A percentile compares a stretch with the other conserved stretches of the same genome.
These are phyloP conservation scores for Palythoa caribaeorum DNA, from an alignment of 92 coral and sea anemone species.

Conservation along the genomic window DNA sequence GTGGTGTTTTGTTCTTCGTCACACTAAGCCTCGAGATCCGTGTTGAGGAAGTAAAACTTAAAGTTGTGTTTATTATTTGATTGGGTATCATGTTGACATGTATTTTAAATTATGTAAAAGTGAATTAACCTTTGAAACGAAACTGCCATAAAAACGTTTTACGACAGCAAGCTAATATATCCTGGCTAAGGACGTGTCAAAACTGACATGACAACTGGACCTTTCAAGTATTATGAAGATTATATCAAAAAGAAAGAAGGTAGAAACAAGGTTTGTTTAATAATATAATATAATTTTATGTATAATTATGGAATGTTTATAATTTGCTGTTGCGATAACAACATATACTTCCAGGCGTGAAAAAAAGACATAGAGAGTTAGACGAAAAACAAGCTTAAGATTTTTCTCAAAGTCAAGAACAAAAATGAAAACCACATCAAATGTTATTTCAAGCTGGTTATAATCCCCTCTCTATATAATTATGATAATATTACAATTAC, in stretches of 20 bases:
- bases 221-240: constrained; percentile 82
- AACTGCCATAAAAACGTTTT: not conserved
- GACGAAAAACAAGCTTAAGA: too few species aligned
- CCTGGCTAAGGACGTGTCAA: not conserved
- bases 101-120: not conserved
- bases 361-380: too few species aligned
- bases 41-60: not conserved
- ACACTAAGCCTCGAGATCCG: too few species aligned
- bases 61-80: not conserved
- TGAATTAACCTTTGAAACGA: not conserved
- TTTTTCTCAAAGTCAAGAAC: too few species aligned
- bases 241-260: constrained; percentile 88
- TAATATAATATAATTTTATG: not conserved
- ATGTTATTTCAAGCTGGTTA: too few species aligned
- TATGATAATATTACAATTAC: not conserved
- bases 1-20: too few species aligned
- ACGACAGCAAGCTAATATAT: not conserved
- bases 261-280: constrained; percentile 74
- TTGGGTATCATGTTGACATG: not conserved
- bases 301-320: not conserved
- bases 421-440: too few species aligned
- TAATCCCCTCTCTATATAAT: not conserved
- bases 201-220: constrained; percentile 38
- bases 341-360: not conserved
- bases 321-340: constrained; percentile 15